These are phyloP conservation scores for Electrophaes corylata DNA, from an alignment of 2,888 invertebrate genomes.

Conservation along the genomic window DNA sequence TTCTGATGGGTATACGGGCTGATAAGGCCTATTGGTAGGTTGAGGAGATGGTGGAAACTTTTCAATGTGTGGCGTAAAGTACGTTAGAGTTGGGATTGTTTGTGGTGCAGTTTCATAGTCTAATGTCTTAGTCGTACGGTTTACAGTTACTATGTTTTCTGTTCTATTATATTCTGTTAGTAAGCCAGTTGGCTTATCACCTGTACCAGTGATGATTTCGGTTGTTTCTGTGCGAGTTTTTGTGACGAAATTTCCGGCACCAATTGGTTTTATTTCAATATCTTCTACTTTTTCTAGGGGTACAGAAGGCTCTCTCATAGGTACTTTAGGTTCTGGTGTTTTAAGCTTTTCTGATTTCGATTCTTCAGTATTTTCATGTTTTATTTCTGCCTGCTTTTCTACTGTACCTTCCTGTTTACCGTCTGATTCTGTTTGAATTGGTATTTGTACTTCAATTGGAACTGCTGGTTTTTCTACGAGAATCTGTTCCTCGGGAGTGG, in stretches of 20 bases:
- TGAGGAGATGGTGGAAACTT: slow-evolving; percentile 62
- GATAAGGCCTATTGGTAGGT: slow-evolving; percentile 60
- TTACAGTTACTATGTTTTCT: slow-evolving; percentile 77
- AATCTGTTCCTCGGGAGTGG: no score
- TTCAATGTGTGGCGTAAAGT: slow-evolving; percentile 68
- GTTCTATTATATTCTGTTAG: slow-evolving; percentile 73
- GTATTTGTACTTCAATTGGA: slow-evolving; percentile 30
- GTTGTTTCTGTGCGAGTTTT: slow-evolving; percentile 71
- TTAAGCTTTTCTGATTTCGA: slow-evolving; percentile 38
- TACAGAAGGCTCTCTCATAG: slow-evolving; percentile 70
- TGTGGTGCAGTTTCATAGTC: slow-evolving; percentile 72
- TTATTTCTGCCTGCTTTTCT: slow-evolving; percentile 40
- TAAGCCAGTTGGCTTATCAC: slow-evolving; percentile 59
- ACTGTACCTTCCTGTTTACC: slow-evolving; percentile 39
- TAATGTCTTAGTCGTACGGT: slow-evolving; percentile 73
- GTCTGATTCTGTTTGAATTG: slow-evolving; percentile 35
- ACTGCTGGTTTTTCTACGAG: slow-evolving; percentile 22
- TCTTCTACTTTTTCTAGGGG: slow-evolving; percentile 77
- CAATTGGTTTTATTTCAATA: slow-evolving; percentile 77
- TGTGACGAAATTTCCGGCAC: slow-evolving; percentile 64
- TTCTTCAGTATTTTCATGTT: slow-evolving; percentile 41
- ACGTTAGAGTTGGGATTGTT: slow-evolving; percentile 68
- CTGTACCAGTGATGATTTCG: slow-evolving; percentile 68
- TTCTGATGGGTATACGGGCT: slow-evolving; percentile 63
- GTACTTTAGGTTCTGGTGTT: slow-evolving; percentile 51